These are phyloP conservation scores for Azorinus chamasolen DNA, from an alignment of 2,888 invertebrate genomes.

Conservation along the genomic window DNA sequence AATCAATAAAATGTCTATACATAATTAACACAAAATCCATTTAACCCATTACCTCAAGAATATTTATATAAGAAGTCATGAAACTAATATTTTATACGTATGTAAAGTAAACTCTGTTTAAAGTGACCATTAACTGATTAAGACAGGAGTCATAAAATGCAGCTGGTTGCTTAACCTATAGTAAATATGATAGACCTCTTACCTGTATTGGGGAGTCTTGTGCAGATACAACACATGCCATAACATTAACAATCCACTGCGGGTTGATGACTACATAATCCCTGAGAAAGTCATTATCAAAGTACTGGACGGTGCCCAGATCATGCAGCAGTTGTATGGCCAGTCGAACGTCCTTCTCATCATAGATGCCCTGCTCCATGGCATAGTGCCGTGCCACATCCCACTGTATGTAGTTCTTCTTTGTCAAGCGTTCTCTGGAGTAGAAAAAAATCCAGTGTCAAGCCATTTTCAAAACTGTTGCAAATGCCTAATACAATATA, in stretches of 20 bases:
- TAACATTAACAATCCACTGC: constrained; percentile 86
- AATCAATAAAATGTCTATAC: too few relatives aligned
- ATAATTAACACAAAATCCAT: too few relatives aligned
- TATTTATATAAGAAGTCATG: too few relatives aligned
- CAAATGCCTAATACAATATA: too few relatives aligned
- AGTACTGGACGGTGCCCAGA: constrained; percentile 85
- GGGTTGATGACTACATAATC: constrained; percentile 85
- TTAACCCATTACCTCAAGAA: too few relatives aligned
- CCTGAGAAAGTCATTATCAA: constrained; percentile 83
- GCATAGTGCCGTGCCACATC: constrained; percentile 71
- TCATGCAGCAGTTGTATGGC: constrained; percentile 84
- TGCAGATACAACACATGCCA: constrained; percentile 85
- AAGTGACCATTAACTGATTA: too few relatives aligned
- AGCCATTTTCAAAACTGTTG: too few relatives aligned
- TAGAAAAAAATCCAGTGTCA: background rate
- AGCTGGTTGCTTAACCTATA: too few relatives aligned
- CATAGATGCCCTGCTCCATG: constrained; percentile 80
- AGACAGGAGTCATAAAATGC: too few relatives aligned
- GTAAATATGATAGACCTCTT: background rate
- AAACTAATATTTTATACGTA: too few relatives aligned
- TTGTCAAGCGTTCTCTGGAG: constrained; percentile 68
- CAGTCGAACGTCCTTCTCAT: constrained; percentile 81
- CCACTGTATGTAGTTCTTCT: constrained; percentile 76
- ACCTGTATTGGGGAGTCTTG: constrained; percentile 84
- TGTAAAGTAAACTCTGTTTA: too few relatives aligned